These are phyloP conservation scores for Virgularia gustaviana DNA, from an alignment of 92 coral and sea anemone species.

Conservation along the genomic window DNA sequence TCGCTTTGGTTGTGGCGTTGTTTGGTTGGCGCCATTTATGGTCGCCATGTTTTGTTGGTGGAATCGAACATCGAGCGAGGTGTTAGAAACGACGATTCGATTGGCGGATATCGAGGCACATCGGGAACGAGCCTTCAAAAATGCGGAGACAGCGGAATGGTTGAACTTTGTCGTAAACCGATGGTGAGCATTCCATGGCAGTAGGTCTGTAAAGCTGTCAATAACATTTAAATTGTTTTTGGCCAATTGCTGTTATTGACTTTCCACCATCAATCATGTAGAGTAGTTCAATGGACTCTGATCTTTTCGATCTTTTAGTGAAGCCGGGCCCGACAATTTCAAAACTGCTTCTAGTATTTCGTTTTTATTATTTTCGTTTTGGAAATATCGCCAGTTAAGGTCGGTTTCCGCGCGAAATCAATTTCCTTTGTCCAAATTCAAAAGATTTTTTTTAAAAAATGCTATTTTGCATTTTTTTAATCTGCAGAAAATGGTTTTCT, in stretches of 20 bases:
- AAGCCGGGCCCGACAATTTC: no score
- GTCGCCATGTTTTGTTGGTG: constrained; percentile 64
- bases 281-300: not conserved
- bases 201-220: no score
- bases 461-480: no score
- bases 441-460: no score
- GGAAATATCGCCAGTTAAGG: no score
- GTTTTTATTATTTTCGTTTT: no score
- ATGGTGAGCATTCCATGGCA: no score
- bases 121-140: constrained; percentile 55
- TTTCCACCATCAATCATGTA: not conserved
- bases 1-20: constrained; percentile 39
- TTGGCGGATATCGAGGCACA: constrained; percentile 65
- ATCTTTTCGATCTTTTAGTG: no score
- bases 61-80: constrained; percentile 52
- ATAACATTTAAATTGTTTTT: not conserved
- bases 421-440: no score
- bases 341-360: no score
- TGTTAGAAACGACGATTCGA: constrained; percentile 60
- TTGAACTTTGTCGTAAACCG: constrained; percentile 71
- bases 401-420: no score
- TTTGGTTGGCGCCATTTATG: constrained; percentile 56
- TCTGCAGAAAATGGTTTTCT: not conserved
- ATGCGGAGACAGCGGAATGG: constrained; percentile 82
- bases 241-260: not conserved